Base-by-base conservation (phyloP, 2,113 vertebrate genomes). In the Gila orcuttii region DNA sequence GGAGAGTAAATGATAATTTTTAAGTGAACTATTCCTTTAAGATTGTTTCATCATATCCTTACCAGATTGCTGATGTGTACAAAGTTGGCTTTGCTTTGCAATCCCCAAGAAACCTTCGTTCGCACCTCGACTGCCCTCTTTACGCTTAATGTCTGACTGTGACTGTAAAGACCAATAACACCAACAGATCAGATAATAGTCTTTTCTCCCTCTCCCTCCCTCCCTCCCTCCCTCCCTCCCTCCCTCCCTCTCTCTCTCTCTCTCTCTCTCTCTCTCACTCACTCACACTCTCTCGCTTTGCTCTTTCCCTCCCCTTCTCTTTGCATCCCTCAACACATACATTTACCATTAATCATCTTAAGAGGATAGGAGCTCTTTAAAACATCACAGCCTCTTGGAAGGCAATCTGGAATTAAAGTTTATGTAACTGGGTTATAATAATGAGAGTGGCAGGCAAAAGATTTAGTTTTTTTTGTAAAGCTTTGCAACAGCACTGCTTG, bases 281-380 rank as follows among this genome's bases (percentile, higher is more conserved):
- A 1, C 15, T 50, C 62, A 10, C 60, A 1, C 60, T 25, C 50
- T 25, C 50, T 17, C 11, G 2, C 45, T 3, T 15, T 76, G 45
- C 74, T 76, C 74, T 76, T 75, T 76, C 74, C 25, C 79, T 68
- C 42, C 60, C 79, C 31, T 7, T 39, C 76, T 42, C 62, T 50
- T 52, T 13, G 45, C 62, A 82, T 82, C 79, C 62, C 62, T 52
- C 45, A 52, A 83, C 81, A 83, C 81, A 81, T 60, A 82, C 64
- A 73, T 59, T 55, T 42, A 59, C 68, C 81, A 71, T 73, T 83
- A 83, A 83, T 83, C 81, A 83, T 68, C 33, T 73, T 73, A 73
- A 83, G 81, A 83, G 81, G 81, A 83, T 83, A 83, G 81, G 66
- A 57, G 50, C 50, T 73, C 68, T 83, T 83, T 59, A 73, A 82